phyloP scores from a whole-genome alignment of 2,113 vertebrate genomes.

The Hipposideros armiger region DNA sequence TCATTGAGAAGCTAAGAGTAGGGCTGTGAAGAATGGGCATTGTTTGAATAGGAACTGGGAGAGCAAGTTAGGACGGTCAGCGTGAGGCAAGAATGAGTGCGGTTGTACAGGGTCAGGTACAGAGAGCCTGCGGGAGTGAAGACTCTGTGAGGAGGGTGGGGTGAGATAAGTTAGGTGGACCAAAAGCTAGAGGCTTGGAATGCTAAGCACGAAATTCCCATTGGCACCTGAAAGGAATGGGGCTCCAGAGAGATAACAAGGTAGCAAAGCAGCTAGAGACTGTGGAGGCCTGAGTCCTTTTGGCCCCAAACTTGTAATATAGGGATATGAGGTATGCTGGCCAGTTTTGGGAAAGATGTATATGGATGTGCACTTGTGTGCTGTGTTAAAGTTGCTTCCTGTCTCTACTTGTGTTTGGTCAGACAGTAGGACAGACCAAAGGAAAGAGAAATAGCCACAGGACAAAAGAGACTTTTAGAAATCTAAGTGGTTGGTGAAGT shows the following conservation, averaged over 20 bases:
- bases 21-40: background rate
- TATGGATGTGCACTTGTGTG: background rate
- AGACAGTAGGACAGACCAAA: background rate
- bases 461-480: constrained; percentile 16
- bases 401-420: background rate
- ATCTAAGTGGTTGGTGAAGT: background rate
- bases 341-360: background rate
- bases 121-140: background rate
- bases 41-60: constrained; percentile 41
- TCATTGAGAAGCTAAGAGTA: background rate
- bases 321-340: background rate
- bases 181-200: background rate
- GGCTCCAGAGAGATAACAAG: background rate
- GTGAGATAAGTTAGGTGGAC: background rate
- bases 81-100: background rate
- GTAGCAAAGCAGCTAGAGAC: background rate
- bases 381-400: background rate
- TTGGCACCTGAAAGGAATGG: background rate
- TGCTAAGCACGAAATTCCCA: background rate
- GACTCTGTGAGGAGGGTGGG: background rate
- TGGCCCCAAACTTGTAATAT: background rate
- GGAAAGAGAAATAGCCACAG: background rate
- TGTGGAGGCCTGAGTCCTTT: background rate
- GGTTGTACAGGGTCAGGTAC: background rate
- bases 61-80: constrained; percentile 29